phyloP scores from a whole-genome alignment of 1,140 invertebrate genomes.

The Macrosteles quadrilineatus region DNA sequence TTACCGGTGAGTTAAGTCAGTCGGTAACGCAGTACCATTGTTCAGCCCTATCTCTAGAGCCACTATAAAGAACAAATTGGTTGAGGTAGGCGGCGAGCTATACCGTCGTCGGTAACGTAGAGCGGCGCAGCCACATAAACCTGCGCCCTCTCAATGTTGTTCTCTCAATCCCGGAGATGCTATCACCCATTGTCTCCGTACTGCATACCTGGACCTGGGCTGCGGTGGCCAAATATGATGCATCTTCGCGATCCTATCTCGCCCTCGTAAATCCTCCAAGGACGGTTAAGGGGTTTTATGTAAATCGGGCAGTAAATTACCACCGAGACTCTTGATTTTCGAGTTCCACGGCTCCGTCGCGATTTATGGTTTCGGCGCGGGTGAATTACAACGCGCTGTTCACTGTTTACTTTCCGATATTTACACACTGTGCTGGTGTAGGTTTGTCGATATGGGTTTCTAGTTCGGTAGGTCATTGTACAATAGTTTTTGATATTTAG shows the following conservation, averaged over 20 bases:
- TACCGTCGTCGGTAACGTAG: neutral
- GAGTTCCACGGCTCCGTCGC: neutral
- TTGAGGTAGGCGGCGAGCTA: neutral
- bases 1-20: too few species aligned
- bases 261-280: constrained; percentile 6
- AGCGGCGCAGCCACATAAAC: neutral
- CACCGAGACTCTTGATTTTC: constrained; percentile 4
- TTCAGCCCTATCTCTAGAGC: neutral
- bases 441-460: too few species aligned
- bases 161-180: constrained; percentile 19
- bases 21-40: neutral
- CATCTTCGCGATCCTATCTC: constrained; percentile 10
- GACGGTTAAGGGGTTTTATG: constrained; percentile 15
- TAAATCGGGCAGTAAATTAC: constrained; percentile 19
- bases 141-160: neutral
- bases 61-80: constrained; percentile 20
- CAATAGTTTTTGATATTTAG: too few species aligned
- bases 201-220: neutral
- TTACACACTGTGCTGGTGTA: too few species aligned
- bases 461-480: too few species aligned
- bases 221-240: constrained; percentile 16
- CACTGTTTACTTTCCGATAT: too few species aligned
- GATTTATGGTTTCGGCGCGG: neutral
- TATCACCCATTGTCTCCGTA: constrained; percentile 6
- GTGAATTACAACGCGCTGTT: too few species aligned